A percentile compares a stretch with the other conserved stretches of the same genome.
These are phyloP conservation scores for Dolomedes plantarius DNA, from an alignment of 2,888 invertebrate genomes.

Conservation along the genomic window DNA sequence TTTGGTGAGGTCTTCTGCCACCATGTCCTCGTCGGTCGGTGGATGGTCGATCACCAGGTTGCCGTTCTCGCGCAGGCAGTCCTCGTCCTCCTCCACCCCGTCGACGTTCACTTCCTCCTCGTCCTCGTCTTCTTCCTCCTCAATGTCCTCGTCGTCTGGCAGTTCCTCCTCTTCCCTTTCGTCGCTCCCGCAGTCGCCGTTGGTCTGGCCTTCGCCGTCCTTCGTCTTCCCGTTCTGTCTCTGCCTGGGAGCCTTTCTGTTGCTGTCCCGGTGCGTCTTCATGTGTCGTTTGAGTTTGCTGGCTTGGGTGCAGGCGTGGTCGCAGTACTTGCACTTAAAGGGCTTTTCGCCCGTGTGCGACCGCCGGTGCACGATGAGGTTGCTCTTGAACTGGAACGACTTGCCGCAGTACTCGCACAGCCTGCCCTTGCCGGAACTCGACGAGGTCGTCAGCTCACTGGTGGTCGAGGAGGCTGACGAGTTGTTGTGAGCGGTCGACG, in stretches of 20 bases:
- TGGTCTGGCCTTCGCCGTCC: slow-evolving; percentile 65
- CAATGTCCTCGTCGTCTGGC: slow-evolving; percentile 80
- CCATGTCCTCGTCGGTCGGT: slow-evolving; percentile 75
- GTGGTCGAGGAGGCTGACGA: slow-evolving; percentile 80
- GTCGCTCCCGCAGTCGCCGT: slow-evolving; percentile 78
- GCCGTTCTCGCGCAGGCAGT: slow-evolving; percentile 50
- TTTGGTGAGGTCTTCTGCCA: slow-evolving; percentile 82
- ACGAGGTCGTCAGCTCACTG: slow-evolving; percentile 81
- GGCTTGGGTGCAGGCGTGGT: slow-evolving; percentile 91
- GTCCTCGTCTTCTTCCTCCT: slow-evolving; percentile 83
- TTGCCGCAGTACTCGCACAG: slow-evolving; percentile 95
- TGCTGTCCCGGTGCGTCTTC: slow-evolving; percentile 83
- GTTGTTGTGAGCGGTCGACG: slow-evolving; percentile 74
- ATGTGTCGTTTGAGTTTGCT: slow-evolving; percentile 94
- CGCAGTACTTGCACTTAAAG: slow-evolving; percentile 92
- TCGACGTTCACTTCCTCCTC: slow-evolving; percentile 76
- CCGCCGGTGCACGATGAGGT: slow-evolving; percentile 92
- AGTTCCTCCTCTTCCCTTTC: slow-evolving; percentile 72
- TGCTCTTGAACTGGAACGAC: slow-evolving; percentile 94
- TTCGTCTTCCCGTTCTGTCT: slow-evolving; percentile 1
- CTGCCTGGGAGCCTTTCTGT: slow-evolving; percentile 70
- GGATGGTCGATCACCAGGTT: slow-evolving; percentile 55
- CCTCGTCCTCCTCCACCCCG: slow-evolving; percentile 42
- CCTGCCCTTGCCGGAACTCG: slow-evolving; percentile 75
- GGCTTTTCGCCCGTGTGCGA: slow-evolving; percentile 88